Evolutionary conservation across 2,797 vertebrate species (phyloP).

Genomic region (Tokudaia tokunoshimensis): DNA sequence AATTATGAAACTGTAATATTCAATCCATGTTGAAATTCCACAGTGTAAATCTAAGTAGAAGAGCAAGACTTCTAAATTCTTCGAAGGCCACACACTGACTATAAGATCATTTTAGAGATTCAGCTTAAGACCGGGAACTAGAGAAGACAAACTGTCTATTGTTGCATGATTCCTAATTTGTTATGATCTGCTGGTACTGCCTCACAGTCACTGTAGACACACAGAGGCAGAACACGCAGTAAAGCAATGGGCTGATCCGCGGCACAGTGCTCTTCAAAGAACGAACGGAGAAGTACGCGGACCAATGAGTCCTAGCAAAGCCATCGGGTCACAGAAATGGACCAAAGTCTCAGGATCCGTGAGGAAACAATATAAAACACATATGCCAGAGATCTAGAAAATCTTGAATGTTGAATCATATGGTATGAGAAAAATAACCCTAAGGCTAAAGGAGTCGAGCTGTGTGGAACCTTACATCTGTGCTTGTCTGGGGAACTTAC

Average conservation of each 20-base stretch:
- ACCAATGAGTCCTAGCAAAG: background rate
- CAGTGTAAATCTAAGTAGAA: constrained; percentile 38
- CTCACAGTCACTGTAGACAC: background rate
- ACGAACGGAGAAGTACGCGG: background rate
- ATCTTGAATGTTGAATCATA: background rate
- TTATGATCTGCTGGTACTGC: constrained; percentile 45
- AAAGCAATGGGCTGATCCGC: background rate
- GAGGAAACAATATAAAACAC: constrained; percentile 3
- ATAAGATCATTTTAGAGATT: background rate
- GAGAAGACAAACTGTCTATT: constrained; percentile 1
- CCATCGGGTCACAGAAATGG: background rate
- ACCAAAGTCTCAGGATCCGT: constrained; percentile 23
- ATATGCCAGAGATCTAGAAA: background rate
- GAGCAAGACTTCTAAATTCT: constrained; percentile 39
- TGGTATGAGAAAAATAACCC: background rate
- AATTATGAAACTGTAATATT: constrained; percentile 52
- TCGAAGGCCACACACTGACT: background rate
- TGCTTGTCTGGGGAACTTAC: background rate
- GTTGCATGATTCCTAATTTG: constrained; percentile 40
- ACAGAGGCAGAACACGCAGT: background rate
- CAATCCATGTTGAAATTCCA: constrained; percentile 34
- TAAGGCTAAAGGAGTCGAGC: background rate
- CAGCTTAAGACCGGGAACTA: constrained; percentile 35
- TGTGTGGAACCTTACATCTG: background rate
- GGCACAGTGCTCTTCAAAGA: background rate